Conservation (phyloP, 2,797 vertebrate genomes). For the Bradypodion ventrale region DNA sequence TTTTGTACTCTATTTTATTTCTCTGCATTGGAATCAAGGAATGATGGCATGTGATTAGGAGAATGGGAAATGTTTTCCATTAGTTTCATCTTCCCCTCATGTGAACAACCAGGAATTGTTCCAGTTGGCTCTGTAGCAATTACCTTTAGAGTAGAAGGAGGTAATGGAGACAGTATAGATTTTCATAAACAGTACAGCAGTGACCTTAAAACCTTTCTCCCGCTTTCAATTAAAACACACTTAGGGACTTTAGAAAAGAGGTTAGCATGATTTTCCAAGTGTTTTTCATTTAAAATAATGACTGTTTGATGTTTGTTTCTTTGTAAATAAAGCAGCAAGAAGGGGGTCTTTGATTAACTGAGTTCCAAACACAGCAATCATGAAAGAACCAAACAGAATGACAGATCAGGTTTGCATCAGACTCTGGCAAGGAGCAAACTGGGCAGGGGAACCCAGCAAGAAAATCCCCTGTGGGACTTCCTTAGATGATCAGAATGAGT, state of each 20-base stretch:
- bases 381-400: conserved; percentile 42
- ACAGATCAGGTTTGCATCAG: conserved; percentile 38
- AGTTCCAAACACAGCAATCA: conserved; percentile 47
- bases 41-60: conserved; percentile 11
- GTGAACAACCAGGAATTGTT: conserved; percentile 33
- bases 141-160: conserved; percentile 43
- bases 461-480: background rate
- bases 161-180: conserved; percentile 56
- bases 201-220: conserved; percentile 37
- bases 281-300: conserved; percentile 72
- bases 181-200: conserved; percentile 65
- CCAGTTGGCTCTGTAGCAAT: conserved; percentile 52
- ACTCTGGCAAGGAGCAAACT: conserved; percentile 6
- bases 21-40: background rate
- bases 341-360: conserved; percentile 49
- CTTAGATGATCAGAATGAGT: background rate
- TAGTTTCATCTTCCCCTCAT: conserved; percentile 34
- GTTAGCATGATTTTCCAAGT: conserved; percentile 59
- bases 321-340: conserved; percentile 39
- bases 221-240: conserved; percentile 40
- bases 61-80: conserved; percentile 30
- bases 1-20: background rate
- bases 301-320: conserved; percentile 67
- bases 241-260: conserved; percentile 6
- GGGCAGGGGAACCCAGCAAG: background rate